These are phyloP conservation scores for Ganaspis sp. DNA, from an alignment of 1,140 invertebrate genomes.

Conservation along the genomic window DNA sequence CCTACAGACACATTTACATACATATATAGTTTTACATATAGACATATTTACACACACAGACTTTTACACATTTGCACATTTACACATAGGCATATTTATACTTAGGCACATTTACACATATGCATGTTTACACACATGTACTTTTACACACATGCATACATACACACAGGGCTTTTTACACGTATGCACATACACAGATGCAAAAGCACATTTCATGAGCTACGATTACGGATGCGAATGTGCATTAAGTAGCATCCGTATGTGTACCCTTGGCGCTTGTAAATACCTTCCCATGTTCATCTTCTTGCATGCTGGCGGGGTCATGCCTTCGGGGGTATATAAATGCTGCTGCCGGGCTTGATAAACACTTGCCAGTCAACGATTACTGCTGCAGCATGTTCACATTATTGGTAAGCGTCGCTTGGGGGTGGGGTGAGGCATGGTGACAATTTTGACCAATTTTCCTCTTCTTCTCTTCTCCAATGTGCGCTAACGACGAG, in stretches of 20 bases:
- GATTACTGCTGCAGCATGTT: conserved; percentile 70
- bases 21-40: no score
- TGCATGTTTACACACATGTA: no score
- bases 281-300: conserved; percentile 51
- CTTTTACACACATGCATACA: conserved; percentile 32
- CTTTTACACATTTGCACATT: no score
- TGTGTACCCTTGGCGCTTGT: conserved; percentile 18
- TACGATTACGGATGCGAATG: not conserved
- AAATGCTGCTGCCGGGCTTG: conserved; percentile 64
- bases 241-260: conserved; percentile 26
- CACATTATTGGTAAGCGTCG: conserved; percentile 66
- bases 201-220: not conserved
- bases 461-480: not conserved
- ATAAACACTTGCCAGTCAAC: conserved; percentile 71
- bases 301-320: conserved; percentile 49
- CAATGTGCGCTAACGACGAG: not conserved
- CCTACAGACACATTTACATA: no score
- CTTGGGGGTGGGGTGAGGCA: not conserved
- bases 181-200: conserved; percentile 39
- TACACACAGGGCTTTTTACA: no score
- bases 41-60: no score
- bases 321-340: conserved; percentile 67
- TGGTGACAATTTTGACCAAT: not conserved
- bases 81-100: no score
- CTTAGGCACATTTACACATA: no score